phyloP scores from a whole-genome alignment of 2,888 invertebrate genomes.

The Eucriotettix oculatus region DNA sequence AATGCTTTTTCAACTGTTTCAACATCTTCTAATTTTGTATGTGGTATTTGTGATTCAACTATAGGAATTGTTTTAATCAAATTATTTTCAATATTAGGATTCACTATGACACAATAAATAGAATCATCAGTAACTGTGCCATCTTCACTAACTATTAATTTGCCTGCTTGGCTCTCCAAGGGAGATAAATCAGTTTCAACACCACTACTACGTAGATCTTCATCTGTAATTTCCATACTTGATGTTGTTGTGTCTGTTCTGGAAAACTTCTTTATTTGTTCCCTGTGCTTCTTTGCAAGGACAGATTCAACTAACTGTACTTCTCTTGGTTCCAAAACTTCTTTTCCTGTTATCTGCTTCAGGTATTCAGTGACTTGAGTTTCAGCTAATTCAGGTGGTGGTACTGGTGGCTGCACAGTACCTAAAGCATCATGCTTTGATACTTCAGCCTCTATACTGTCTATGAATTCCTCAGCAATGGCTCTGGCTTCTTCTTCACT shows the following conservation, averaged over 20 bases:
- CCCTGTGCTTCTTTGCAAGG: conserved; percentile 28
- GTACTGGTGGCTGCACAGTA: conserved; percentile 5
- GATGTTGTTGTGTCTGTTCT: conserved; percentile 28
- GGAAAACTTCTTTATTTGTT: conserved; percentile 22
- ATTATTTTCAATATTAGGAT: not conserved
- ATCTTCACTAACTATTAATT: conserved; percentile 24
- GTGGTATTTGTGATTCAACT: not conserved
- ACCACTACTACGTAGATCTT: conserved; percentile 54
- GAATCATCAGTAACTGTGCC: conserved; percentile 31
- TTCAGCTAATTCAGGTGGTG: conserved; percentile 19
- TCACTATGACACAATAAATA: conserved; percentile 20
- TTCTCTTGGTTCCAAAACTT: conserved; percentile 29
- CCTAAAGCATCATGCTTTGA: conserved; percentile 22
- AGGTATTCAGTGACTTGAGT: conserved; percentile 27
- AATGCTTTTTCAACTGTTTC: conserved; percentile 34
- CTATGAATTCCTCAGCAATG: conserved; percentile 32
- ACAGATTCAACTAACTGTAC: conserved; percentile 32
- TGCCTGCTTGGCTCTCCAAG: conserved; percentile 38
- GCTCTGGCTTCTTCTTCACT: conserved; percentile 31
- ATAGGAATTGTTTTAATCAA: not conserved
- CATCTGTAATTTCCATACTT: conserved; percentile 39
- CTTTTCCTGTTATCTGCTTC: conserved; percentile 26
- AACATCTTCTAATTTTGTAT: conserved; percentile 10
- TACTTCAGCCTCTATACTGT: conserved; percentile 36
- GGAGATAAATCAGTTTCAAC: conserved; percentile 48